Evolutionary conservation across 2,797 vertebrate genomes (phyloP), one percentile per base, ranked within the genome.

Genomic region (Alca torda): DNA sequence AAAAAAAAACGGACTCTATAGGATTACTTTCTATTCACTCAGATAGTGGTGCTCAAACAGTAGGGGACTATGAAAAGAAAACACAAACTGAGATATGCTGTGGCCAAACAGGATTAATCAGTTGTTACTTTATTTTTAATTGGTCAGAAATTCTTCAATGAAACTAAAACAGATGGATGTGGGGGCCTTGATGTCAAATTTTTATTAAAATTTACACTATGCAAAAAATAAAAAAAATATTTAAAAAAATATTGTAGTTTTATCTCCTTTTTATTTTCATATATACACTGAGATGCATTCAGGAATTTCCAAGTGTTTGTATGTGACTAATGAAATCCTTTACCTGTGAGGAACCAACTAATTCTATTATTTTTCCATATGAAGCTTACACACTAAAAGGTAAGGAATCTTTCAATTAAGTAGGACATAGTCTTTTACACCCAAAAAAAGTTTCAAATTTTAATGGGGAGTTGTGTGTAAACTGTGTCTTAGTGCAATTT

Each of bases 191-290:
- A 96, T 93, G 95, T 90, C 92, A 97, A 97, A 93, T 96, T 97
- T 96, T 95, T 98, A 97, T 95, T 97, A 98, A 97, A 98, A 98
- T 97, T 98, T 97, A 98, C 96, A 97, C 97, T 98, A 98, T 96
- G 98, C 90, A 97, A 98, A 98, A 98, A 98, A 98, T 97, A 97
- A 98, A 98, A 98, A 98, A 97, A 98, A 16, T 95, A 81, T 97
- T 98, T 98, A 97, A 79, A 98, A 98, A 98, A 98, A 98, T 98
- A 98, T 95, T 95, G 94, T 96, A 37, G 94, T 97, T 98, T 96
- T 98, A 97, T 98, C 95, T 98, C 96, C 95, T 97, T 98, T 97
- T 98, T 97, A 97, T 98, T 98, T 98, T 98, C 97, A 98, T 97
- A 96, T 98, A 98, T 98, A 98, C 97, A 98, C 48, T 95, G 91